Evolutionary conservation across 2,888 invertebrate genomes (phyloP).

Genomic region (Drosophila neutralis): DNA sequence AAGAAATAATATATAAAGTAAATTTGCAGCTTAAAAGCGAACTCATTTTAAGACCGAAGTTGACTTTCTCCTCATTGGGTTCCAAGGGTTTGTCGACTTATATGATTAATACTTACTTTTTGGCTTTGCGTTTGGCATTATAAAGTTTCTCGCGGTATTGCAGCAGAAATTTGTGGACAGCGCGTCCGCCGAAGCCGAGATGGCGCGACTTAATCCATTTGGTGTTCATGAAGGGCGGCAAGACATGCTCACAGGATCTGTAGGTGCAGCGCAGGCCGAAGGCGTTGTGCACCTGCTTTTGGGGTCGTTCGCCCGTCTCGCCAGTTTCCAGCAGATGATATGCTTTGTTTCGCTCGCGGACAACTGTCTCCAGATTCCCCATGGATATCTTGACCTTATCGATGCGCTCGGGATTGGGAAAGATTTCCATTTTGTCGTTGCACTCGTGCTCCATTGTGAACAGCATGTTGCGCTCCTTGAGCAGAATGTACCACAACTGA

Average conservation of each 20-base stretch:
- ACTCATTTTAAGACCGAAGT: background rate
- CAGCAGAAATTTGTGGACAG: constrained; percentile 88
- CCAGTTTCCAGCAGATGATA: constrained; percentile 96
- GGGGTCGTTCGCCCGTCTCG: constrained; percentile 91
- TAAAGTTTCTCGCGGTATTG: constrained; percentile 89
- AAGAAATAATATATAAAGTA: constrained; percentile 18
- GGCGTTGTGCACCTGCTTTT: constrained; percentile 86
- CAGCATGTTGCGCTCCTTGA: constrained; percentile 99
- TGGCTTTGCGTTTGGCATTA: constrained; percentile 86
- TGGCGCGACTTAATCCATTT: constrained; percentile 87
- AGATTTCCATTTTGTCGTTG: constrained; percentile 88
- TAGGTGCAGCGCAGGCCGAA: constrained; percentile 88
- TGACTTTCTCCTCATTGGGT: background rate
- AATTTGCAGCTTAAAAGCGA: background rate
- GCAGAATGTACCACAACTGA: constrained; percentile 95
- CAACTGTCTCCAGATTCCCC: constrained; percentile 95
- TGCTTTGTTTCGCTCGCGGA: constrained; percentile 96
- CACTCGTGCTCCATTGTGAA: constrained; percentile 96
- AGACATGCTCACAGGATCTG: constrained; percentile 87
- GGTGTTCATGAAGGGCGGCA: constrained; percentile 89
- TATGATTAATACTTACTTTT: constrained; percentile 85
- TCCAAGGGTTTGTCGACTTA: background rate
- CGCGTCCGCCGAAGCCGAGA: constrained; percentile 86
- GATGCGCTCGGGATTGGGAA: constrained; percentile 96
- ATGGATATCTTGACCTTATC: constrained; percentile 98